phyloP scores from a whole-genome alignment of 92 coral and sea anemone genomes.

The Siderastrea siderea region DNA sequence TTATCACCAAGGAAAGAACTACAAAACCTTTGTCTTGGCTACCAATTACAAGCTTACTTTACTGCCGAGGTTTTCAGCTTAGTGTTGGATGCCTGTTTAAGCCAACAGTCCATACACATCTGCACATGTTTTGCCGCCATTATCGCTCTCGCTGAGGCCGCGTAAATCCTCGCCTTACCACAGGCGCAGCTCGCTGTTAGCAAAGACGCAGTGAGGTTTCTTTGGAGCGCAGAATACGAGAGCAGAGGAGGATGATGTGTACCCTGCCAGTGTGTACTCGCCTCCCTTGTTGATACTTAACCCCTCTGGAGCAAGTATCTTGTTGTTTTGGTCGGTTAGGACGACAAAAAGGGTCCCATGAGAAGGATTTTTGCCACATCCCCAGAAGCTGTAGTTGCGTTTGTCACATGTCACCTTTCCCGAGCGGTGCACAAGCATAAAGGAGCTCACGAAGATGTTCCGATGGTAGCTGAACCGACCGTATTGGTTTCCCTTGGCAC shows the following conservation, averaged over 20 bases:
- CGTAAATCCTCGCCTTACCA: slow-evolving; percentile 57
- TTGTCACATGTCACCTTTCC: slow-evolving; percentile 9
- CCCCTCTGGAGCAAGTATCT: slow-evolving; percentile 6
- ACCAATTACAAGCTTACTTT: too few species aligned
- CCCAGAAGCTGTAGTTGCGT: slow-evolving; percentile 20
- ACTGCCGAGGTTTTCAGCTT: background rate
- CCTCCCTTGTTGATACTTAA: background rate
- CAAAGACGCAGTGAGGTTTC: slow-evolving; percentile 22
- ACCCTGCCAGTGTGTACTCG: background rate
- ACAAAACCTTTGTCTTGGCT: too few species aligned
- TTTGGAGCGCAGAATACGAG: slow-evolving; percentile 25
- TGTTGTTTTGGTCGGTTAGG: slow-evolving; percentile 6
- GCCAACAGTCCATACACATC: too few species aligned
- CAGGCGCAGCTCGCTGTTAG: slow-evolving; percentile 23
- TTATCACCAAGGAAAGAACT: too few species aligned
- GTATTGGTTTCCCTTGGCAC: slow-evolving; percentile 23
- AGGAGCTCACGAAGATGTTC: slow-evolving; percentile 41
- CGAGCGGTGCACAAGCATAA: slow-evolving; percentile 45
- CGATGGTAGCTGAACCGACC: slow-evolving; percentile 15
- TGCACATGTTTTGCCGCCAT: too few species aligned
- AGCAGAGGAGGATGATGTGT: slow-evolving; percentile 17
- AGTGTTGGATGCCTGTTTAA: background rate
- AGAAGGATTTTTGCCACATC: background rate
- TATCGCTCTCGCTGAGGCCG: too few species aligned
- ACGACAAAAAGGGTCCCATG: background rate